phyloP scores from a whole-genome alignment of 2,888 invertebrate genomes.

The Deilephila porcellus region DNA sequence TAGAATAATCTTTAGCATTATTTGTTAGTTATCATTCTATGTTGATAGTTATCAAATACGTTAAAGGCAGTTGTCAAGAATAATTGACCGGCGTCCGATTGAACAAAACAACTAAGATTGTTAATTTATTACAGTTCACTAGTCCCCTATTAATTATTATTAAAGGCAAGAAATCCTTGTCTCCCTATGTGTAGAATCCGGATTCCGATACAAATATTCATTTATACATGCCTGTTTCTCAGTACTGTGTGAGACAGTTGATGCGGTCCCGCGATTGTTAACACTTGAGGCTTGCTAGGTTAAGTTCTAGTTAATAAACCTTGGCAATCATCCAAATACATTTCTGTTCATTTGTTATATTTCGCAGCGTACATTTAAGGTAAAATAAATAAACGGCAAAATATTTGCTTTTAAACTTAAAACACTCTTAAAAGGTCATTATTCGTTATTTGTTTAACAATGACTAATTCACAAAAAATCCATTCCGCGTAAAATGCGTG shows the following conservation, averaged over 20 bases:
- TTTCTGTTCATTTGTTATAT: conserved; percentile 14
- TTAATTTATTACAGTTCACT: neutral
- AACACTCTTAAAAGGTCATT: conserved; percentile 55
- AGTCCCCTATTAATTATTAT: neutral
- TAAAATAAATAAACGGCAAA: conserved; percentile 32
- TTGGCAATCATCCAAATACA: conserved; percentile 17
- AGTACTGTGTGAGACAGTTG: conserved; percentile 18
- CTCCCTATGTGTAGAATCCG: conserved; percentile 22
- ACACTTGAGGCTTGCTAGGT: conserved; percentile 23
- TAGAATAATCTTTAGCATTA: too few species aligned
- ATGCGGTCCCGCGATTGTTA: conserved; percentile 17
- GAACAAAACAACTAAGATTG: neutral
- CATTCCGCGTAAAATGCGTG: conserved; percentile 76
- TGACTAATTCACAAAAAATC: conserved; percentile 78
- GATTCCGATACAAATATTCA: conserved; percentile 27
- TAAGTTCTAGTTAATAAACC: conserved; percentile 23
- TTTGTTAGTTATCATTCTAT: too few species aligned
- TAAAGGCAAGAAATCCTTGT: conserved; percentile 18
- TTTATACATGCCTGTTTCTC: conserved; percentile 25
- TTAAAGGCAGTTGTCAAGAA: neutral
- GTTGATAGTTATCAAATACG: too few species aligned
- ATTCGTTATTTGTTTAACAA: conserved; percentile 54
- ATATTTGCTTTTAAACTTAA: conserved; percentile 38
- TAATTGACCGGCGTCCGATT: neutral
- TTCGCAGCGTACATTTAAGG: neutral